Conservation (phyloP, 1,140 invertebrate genomes). For the Papilio machaon region DNA sequence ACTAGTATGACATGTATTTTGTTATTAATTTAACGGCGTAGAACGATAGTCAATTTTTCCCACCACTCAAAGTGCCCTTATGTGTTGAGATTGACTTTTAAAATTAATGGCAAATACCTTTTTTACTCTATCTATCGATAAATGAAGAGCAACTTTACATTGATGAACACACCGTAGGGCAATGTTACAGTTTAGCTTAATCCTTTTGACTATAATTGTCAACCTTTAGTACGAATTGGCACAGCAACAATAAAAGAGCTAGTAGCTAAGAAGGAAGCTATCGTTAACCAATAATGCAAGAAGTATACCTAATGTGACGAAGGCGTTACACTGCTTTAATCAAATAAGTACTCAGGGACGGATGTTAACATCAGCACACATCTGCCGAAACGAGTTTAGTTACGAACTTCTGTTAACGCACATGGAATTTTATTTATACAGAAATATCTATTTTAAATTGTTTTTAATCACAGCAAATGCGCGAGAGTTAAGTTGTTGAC, state of each 20-base stretch:
- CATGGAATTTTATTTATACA: not conserved
- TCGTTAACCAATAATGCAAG: conserved; percentile 14
- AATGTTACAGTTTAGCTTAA: not conserved
- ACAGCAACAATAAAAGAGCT: not conserved
- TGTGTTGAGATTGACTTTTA: no score
- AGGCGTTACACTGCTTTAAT: conserved; percentile 33
- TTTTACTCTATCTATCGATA: not conserved
- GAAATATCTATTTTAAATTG: not conserved
- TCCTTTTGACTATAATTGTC: not conserved
- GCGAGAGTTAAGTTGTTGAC: not conserved
- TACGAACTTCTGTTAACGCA: not conserved
- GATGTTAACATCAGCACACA: conserved; percentile 32
- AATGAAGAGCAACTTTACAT: not conserved
- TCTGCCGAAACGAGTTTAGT: conserved; percentile 6
- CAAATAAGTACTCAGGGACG: conserved; percentile 15
- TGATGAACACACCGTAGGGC: not conserved
- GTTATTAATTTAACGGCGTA: no score
- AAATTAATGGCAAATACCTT: no score
- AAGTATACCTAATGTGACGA: not conserved
- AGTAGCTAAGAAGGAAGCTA: conserved; percentile 1
- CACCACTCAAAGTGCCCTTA: no score
- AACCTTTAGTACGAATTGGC: not conserved
- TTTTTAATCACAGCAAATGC: not conserved
- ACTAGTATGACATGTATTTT: no score
- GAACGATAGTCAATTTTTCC: no score